These are phyloP conservation scores for Vanessa cardui DNA, from an alignment of 2,888 invertebrate species.

Conservation along the genomic window DNA sequence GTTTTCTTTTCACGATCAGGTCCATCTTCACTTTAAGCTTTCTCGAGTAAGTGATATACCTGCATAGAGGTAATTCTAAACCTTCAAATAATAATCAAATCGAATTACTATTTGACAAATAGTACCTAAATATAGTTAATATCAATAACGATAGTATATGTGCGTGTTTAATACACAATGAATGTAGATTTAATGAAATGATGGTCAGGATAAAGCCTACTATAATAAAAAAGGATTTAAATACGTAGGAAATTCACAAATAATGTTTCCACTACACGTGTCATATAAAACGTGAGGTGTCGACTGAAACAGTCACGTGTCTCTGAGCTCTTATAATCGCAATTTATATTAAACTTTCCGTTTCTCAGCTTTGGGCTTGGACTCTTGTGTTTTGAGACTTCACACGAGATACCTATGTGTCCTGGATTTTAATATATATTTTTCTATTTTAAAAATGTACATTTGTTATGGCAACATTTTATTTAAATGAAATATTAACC, in stretches of 20 bases:
- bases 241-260: background rate
- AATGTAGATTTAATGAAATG: no score
- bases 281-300: slow-evolving; percentile 16
- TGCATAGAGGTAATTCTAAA: no score
- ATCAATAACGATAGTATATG: no score
- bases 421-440: background rate
- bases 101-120: no score
- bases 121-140: no score
- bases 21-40: no score
- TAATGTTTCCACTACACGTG: background rate
- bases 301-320: slow-evolving; percentile 16
- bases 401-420: background rate
- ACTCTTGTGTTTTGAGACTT: slow-evolving; percentile 8
- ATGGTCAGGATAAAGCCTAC: background rate
- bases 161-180: no score
- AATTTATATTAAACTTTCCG: slow-evolving; percentile 12
- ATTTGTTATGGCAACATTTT: no score
- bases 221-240: background rate
- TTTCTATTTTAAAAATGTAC: background rate
- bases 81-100: no score
- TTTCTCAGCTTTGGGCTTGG: background rate
- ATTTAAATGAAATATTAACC: no score
- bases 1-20: no score
- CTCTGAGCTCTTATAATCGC: slow-evolving; percentile 15
- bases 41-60: no score